Evolutionary conservation across 1,140 invertebrate genomes (phyloP).

Genomic region (Catajapyx aquilonaris): DNA sequence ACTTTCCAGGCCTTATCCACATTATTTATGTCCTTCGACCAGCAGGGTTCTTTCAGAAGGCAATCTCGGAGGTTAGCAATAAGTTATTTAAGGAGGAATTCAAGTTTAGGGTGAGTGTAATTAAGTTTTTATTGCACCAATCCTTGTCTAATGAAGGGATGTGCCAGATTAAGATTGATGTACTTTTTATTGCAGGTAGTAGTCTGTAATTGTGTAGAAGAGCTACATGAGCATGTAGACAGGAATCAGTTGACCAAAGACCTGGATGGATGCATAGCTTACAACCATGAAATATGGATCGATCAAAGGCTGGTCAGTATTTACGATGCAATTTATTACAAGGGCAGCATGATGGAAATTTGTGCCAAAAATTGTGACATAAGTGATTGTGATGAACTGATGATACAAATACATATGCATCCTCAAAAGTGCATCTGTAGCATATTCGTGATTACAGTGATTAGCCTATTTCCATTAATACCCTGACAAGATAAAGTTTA

Average conservation of each 20-base stretch:
- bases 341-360: too few relatives aligned
- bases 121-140: too few relatives aligned
- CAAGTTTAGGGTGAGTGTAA: slow-evolving; percentile 72
- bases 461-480: too few relatives aligned
- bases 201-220: slow-evolving; percentile 51
- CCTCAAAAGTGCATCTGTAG: too few relatives aligned
- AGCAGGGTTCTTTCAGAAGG: slow-evolving; percentile 81
- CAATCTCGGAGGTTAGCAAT: slow-evolving; percentile 84
- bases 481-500: too few relatives aligned
- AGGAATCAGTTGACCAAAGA: slow-evolving; percentile 66
- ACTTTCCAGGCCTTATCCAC: slow-evolving; percentile 82
- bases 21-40: slow-evolving; percentile 81
- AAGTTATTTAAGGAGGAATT: slow-evolving; percentile 87
- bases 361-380: too few relatives aligned
- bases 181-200: slow-evolving; percentile 18
- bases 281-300: slow-evolving; percentile 90
- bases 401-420: too few relatives aligned
- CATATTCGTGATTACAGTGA: too few relatives aligned
- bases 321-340: too few relatives aligned
- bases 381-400: too few relatives aligned
- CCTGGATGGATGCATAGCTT: slow-evolving; percentile 66
- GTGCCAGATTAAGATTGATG: neutral
- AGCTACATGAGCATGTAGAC: slow-evolving; percentile 71
- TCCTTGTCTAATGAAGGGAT: neutral
- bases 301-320: slow-evolving; percentile 76